Evolutionary conservation across 2,113 vertebrate species (phyloP).

Genomic region (Natator depressus): DNA sequence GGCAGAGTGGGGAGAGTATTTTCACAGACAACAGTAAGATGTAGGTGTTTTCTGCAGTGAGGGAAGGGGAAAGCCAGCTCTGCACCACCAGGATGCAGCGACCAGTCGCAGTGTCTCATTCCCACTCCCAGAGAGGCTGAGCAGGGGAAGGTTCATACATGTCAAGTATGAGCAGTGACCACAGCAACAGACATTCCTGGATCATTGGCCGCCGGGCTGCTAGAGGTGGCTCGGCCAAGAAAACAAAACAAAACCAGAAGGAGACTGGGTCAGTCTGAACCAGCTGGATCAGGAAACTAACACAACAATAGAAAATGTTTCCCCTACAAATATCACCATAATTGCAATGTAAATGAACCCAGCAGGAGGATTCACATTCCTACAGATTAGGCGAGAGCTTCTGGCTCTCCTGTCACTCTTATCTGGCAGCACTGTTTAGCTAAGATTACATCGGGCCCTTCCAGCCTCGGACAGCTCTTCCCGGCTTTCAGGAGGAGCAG

Average conservation of each 20-base stretch:
- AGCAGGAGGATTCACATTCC: neutral
- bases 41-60: neutral
- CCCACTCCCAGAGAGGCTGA: neutral
- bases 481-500: neutral
- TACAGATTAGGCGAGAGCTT: neutral
- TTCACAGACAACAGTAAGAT: neutral
- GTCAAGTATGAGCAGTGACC: neutral
- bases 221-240: neutral
- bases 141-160: neutral
- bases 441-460: neutral
- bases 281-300: neutral
- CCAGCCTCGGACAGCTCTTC: neutral
- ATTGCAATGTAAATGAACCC: neutral
- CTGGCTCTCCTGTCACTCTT: neutral
- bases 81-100: neutral
- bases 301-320: neutral
- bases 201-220: neutral
- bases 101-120: neutral
- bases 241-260: neutral
- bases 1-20: neutral
- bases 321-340: neutral
- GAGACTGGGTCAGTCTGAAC: neutral
- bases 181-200: neutral
- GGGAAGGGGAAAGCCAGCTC: neutral
- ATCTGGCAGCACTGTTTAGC: neutral